Percentiles rank a stretch among this genome's conserved stretches.
Conservation (phyloP, 2,113 vertebrate genomes). For the Marmota flaviventris region DNA sequence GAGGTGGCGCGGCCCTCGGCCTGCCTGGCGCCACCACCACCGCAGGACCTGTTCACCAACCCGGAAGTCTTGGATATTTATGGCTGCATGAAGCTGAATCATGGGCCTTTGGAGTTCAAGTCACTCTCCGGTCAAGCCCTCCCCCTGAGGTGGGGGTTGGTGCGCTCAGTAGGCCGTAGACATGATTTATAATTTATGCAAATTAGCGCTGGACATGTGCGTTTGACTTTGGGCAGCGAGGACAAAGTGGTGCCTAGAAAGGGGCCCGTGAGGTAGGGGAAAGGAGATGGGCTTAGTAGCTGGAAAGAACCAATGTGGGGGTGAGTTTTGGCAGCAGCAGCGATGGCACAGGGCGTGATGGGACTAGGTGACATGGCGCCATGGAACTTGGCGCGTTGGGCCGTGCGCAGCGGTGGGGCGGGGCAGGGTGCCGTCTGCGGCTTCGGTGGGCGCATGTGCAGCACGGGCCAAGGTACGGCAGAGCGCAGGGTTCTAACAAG, state of each 20-base stretch:
- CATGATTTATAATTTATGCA: too few relatives aligned
- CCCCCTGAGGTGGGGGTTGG: not conserved
- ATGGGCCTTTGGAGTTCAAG: not conserved
- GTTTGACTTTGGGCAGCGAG: not conserved
- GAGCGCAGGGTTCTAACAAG: not conserved
- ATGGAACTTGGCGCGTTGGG: too few relatives aligned
- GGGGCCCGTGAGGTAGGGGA: accelerated
- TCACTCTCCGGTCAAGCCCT: too few relatives aligned
- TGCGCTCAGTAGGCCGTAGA: too few relatives aligned
- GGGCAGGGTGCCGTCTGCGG: too few relatives aligned
- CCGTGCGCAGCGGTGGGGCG: too few relatives aligned
- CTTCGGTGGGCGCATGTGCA: too few relatives aligned
- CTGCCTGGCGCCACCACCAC: too few relatives aligned
- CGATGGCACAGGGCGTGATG: accelerated
- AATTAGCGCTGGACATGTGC: not conserved
- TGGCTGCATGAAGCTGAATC: not conserved
- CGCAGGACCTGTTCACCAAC: too few relatives aligned
- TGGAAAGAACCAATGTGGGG: not conserved
- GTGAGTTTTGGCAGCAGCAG: not conserved
- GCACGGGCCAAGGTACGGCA: too few relatives aligned
- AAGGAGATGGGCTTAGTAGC: not conserved
- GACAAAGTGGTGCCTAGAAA: not conserved
- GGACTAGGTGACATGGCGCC: not conserved
- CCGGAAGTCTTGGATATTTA: not conserved
- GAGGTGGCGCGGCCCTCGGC: not conserved